Percentiles rank a stretch among this genome's conserved stretches.
phyloP scores from a whole-genome alignment of 2,113 vertebrate species.

The Argyrosomus japonicus region DNA sequence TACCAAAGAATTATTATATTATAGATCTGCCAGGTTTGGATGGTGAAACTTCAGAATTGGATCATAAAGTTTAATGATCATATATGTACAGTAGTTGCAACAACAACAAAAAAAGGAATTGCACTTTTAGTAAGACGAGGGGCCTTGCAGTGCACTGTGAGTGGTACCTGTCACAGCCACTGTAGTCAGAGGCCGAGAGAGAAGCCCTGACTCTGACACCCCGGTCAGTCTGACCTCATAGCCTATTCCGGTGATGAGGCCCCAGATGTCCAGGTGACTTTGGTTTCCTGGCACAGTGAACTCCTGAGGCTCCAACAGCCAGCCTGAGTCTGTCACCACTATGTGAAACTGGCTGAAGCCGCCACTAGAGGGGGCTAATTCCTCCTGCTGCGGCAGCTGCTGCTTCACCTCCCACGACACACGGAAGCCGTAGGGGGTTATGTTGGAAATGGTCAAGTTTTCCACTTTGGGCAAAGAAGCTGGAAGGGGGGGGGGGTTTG shows the following conservation, averaged over 20 bases:
- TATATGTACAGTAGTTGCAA: conserved; percentile 6
- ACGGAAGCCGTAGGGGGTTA: conserved; percentile 89
- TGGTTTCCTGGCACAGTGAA: conserved; percentile 82
- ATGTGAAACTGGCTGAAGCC: conserved; percentile 91
- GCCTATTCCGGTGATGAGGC: conserved; percentile 87
- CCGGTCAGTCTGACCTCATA: conserved; percentile 90
- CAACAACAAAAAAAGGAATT: conserved; percentile 7
- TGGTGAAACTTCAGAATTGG: conserved; percentile 55
- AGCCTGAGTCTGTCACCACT: conserved; percentile 94
- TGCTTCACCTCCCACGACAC: conserved; percentile 80
- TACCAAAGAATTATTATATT: background rate
- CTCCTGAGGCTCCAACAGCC: conserved; percentile 94
- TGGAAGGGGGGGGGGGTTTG: conserved; percentile 78
- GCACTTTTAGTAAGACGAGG: conserved; percentile 35
- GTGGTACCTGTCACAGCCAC: conserved; percentile 94
- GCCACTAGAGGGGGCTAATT: conserved; percentile 67
- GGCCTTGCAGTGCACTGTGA: conserved; percentile 36
- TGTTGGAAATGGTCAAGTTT: conserved; percentile 93
- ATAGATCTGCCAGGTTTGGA: conserved; percentile 38
- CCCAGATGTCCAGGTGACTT: conserved; percentile 81
- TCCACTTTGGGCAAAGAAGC: conserved; percentile 94
- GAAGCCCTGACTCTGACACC: conserved; percentile 88
- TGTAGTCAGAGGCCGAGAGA: conserved; percentile 91
- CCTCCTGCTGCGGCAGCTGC: conserved; percentile 58
- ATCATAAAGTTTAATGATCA: conserved; percentile 14